A percentile compares a stretch with the other conserved stretches of the same genome.
phyloP scores from a whole-genome alignment of 1,140 invertebrate species.

The Penaeus japonicus region DNA sequence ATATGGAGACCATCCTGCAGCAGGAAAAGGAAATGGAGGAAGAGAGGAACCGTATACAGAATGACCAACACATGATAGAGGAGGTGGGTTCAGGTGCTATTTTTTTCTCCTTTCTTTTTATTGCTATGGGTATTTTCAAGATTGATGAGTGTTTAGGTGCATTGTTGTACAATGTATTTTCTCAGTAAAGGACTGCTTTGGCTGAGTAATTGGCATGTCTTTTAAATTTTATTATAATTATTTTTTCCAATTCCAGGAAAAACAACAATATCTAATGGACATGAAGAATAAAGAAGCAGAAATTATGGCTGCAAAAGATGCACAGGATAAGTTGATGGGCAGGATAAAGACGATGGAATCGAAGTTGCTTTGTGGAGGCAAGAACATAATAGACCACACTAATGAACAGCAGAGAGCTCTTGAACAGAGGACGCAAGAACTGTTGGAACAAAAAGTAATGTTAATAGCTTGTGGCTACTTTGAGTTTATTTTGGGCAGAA shows the following conservation, averaged over 20 bases:
- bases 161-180: neutral
- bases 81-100: conserved; percentile 62
- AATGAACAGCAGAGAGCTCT: conserved; percentile 86
- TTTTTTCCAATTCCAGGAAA: conserved; percentile 60
- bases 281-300: conserved; percentile 70
- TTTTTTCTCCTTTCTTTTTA: too few relatives aligned
- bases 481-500: neutral
- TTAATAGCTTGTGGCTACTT: neutral
- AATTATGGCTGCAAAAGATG: conserved; percentile 69
- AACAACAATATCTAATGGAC: conserved; percentile 71
- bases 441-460: conserved; percentile 82
- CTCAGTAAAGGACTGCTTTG: too few relatives aligned
- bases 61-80: conserved; percentile 67
- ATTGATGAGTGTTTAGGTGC: neutral
- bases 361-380: conserved; percentile 83
- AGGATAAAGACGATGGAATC: conserved; percentile 80
- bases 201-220: too few relatives aligned
- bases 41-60: conserved; percentile 68
- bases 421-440: conserved; percentile 79
- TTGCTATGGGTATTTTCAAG: too few relatives aligned
- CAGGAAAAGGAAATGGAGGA: conserved; percentile 67
- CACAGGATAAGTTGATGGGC: conserved; percentile 67
- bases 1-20: conserved; percentile 65
- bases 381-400: conserved; percentile 89
- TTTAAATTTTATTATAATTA: neutral